These are phyloP conservation scores for Euura lappo DNA, from an alignment of 1,140 invertebrate species.

Conservation along the genomic window DNA sequence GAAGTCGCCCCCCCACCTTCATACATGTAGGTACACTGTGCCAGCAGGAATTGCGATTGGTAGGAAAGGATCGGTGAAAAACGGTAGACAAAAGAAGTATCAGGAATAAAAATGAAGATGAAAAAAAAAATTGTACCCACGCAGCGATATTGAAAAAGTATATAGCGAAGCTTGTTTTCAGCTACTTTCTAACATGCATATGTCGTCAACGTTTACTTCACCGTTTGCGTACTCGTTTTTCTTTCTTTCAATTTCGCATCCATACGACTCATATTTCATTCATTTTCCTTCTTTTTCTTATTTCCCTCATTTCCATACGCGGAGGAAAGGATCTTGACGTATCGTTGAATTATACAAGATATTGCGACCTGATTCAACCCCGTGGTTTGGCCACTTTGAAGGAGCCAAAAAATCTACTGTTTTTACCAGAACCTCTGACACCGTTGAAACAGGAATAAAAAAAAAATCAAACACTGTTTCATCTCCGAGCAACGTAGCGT, in stretches of 20 bases:
- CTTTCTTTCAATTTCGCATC: background rate
- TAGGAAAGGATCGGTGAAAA: too few species aligned
- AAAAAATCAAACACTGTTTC: too few species aligned
- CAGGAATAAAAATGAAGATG: background rate
- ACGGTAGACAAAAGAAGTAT: too few species aligned
- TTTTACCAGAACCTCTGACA: too few species aligned
- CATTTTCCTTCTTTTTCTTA: background rate
- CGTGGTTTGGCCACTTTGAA: background rate
- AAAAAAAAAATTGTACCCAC: background rate
- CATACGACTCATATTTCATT: too few species aligned
- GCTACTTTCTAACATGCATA: background rate
- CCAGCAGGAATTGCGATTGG: too few species aligned
- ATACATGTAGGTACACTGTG: too few species aligned
- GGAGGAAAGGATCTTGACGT: background rate
- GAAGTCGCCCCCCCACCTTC: too few species aligned
- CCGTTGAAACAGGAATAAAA: too few species aligned
- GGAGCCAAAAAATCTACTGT: too few species aligned
- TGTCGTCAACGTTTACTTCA: background rate
- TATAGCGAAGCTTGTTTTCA: background rate
- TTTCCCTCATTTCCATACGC: background rate
- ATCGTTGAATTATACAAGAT: constrained; percentile 5
- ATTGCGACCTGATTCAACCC: background rate
- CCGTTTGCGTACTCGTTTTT: background rate
- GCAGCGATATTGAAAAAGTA: background rate
- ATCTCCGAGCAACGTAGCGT: too few species aligned